Evolutionary conservation across 2,797 vertebrate genomes (phyloP).

Genomic region (Botia kubotai): DNA sequence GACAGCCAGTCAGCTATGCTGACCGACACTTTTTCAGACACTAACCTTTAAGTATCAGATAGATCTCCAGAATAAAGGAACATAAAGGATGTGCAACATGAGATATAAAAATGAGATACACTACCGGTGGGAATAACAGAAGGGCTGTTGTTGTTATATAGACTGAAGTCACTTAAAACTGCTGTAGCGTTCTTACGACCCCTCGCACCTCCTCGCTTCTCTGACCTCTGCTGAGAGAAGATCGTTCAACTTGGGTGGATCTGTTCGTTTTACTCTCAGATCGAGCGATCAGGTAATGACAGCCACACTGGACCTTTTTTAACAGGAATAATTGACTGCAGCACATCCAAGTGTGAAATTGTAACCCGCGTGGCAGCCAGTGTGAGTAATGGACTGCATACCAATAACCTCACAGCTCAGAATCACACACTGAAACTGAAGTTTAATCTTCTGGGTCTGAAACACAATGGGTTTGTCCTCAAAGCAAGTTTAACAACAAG

Average conservation of each 20-base stretch:
- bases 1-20: not conserved
- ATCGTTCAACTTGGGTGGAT: slow-evolving; percentile 42
- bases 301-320: slow-evolving; percentile 37
- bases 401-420: slow-evolving; percentile 63
- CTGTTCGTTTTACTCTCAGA: slow-evolving; percentile 44
- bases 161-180: slow-evolving; percentile 13
- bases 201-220: slow-evolving; percentile 11
- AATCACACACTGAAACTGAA: slow-evolving; percentile 7
- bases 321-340: slow-evolving; percentile 49
- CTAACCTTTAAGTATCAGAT: slow-evolving; percentile 1
- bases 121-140: slow-evolving; percentile 7
- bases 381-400: slow-evolving; percentile 62
- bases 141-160: not conserved
- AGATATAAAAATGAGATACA: slow-evolving; percentile 4
- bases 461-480: not conserved
- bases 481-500: not conserved
- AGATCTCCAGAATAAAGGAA: not conserved
- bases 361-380: slow-evolving; percentile 56
- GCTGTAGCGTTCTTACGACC: slow-evolving; percentile 9
- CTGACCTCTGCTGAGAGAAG: slow-evolving; percentile 50
- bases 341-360: slow-evolving; percentile 72
- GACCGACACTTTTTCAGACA: not conserved
- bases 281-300: slow-evolving; percentile 7
- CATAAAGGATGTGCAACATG: not conserved
- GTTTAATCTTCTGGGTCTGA: not conserved